Percentiles rank a stretch among this genome's conserved stretches.
These are phyloP conservation scores for Muraenolepis orangiensis DNA, from an alignment of 2,797 vertebrate genomes.

Conservation along the genomic window DNA sequence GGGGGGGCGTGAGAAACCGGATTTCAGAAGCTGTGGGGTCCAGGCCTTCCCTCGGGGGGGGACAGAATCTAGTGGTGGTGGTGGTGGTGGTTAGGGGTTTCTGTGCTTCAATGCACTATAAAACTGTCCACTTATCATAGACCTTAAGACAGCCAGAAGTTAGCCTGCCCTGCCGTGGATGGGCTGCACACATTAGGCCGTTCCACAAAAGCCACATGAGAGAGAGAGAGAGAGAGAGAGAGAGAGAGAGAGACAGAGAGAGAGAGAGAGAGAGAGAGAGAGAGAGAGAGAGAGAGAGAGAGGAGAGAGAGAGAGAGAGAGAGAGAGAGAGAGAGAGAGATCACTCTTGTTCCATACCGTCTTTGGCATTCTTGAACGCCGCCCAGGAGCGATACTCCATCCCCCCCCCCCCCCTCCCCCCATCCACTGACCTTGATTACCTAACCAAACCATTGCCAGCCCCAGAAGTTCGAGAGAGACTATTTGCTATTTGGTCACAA, in stretches of 20 bases:
- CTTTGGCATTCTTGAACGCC: constrained; percentile 8
- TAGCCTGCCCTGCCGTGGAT: constrained; percentile 6
- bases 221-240: too few species aligned
- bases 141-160: constrained; percentile 15
- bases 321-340: too few species aligned
- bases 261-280: too few species aligned
- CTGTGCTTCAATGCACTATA: constrained; percentile 13
- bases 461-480: not conserved
- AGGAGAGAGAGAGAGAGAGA: too few species aligned
- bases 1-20: constrained; percentile 43
- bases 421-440: not conserved
- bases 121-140: not conserved
- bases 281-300: too few species aligned
- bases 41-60: not conserved
- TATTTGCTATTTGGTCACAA: not conserved
- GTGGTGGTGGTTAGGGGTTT: not conserved
- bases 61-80: constrained; percentile 26
- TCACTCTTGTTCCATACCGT: constrained; percentile 6
- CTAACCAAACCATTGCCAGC: constrained; percentile 10
- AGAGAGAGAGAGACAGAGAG: too few species aligned
- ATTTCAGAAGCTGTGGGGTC: constrained; percentile 23
- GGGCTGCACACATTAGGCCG: constrained; percentile 1
- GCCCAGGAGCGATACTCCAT: not conserved
- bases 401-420: not conserved
- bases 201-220: constrained; percentile 16